Conservation (phyloP, 2,113 vertebrate genomes). For the Tinamus guttatus region DNA sequence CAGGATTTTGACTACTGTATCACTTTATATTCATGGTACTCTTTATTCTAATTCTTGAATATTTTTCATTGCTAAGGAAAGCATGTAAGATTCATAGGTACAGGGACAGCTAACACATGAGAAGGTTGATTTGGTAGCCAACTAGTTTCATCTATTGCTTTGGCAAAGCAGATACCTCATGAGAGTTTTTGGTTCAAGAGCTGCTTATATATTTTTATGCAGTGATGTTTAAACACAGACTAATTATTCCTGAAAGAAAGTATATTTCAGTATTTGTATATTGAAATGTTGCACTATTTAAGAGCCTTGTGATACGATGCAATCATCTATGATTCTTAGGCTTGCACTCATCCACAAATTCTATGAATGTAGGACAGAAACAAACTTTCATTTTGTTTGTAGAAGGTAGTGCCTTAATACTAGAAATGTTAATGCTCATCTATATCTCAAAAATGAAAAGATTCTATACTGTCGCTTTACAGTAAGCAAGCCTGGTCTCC, state of each 20-base stretch:
- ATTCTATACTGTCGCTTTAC: not conserved
- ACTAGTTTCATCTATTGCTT: not conserved
- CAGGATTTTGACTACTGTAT: not conserved
- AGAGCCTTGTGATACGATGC: not conserved
- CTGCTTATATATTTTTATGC: rapidly evolving
- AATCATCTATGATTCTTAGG: not conserved
- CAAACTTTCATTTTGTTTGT: not conserved
- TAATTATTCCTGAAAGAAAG: not conserved
- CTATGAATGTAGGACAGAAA: not conserved
- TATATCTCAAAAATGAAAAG: not conserved
- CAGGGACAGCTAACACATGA: not conserved
- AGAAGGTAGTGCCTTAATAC: not conserved
- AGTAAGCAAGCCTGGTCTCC: not conserved
- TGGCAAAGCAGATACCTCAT: not conserved
- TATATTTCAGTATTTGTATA: not conserved
- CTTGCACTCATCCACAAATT: not conserved
- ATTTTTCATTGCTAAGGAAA: not conserved
- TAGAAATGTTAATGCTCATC: not conserved
- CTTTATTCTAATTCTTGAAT: not conserved
- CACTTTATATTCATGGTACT: not conserved
- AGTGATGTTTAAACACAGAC: not conserved
- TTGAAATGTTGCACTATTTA: not conserved
- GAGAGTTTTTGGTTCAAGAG: not conserved
- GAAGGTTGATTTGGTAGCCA: not conserved
- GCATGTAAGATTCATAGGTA: not conserved